Evolutionary conservation across 37 sponge, comb jelly and placozoan genomes (phyloP), one percentile per base, ranked within the genome.

Genomic region (Crambe crambe): DNA sequence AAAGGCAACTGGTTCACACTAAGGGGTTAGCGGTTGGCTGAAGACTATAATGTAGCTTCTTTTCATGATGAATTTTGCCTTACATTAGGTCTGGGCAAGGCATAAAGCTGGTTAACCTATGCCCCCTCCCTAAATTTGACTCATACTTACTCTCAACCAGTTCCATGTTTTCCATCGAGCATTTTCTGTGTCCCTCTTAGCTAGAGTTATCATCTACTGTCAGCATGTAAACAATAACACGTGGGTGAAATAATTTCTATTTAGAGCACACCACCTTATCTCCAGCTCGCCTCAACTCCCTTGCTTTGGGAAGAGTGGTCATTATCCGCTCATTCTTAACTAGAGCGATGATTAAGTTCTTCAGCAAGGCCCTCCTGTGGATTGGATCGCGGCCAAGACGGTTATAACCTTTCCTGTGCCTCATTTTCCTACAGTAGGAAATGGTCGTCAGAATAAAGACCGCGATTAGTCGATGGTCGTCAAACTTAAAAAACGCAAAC

Each of bases 261-360:
- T 26, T 57, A 74, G 59, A 15, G 65, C 63, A 22, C 65, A 78
- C 21, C 38, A 95, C 95, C 69, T 54, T 68, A 69, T 95, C 95
- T 43, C 87, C 90, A 63, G 86, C 57, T 43, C 83, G 73, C 39
- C 77, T 82, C 70, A 95, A 47, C 76, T 83, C 90, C 47, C 92
- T 95, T 37, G 93, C 95, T 75, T 83, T 80, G 2, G 95, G 65
- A 20, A 95, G 72, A 58, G 95, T 95, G 26, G 94, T 95, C 31
- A 84, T 73, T 36, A 95, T 92, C 18, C 95, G 56, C 44, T 95
- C 95, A 68, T 95, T 89, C 35, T 86, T 89, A 20, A 95, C 59
- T 40, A 95, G 75, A 40, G 94, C 80, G 23, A 79, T 86, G n/a
- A 83, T 87, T 30, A 95, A 67, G 44, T 86, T 89, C 69, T 84